These are phyloP conservation scores for Cherax quadricarinatus DNA, from an alignment of 1,140 invertebrate genomes.

Conservation along the genomic window DNA sequence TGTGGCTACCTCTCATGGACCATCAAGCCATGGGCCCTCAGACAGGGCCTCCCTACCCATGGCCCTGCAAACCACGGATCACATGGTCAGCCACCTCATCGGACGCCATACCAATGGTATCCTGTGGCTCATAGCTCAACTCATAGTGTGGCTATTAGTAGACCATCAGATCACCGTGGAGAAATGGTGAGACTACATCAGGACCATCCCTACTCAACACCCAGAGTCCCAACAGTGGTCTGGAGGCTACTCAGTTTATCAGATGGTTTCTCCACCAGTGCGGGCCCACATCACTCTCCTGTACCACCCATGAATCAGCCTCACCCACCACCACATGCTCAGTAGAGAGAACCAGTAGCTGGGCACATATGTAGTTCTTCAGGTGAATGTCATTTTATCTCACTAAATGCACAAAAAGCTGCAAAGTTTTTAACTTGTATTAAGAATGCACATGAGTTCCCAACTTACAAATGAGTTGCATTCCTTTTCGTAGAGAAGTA, in stretches of 20 bases:
- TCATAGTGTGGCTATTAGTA: constrained; percentile 56
- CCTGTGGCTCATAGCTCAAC: constrained; percentile 47
- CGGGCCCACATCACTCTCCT: constrained; percentile 59
- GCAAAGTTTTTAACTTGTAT: no score
- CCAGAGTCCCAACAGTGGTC: constrained; percentile 42
- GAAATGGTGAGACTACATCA: constrained; percentile 39
- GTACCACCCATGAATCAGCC: constrained; percentile 62
- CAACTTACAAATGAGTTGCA: no score
- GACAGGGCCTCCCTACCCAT: constrained; percentile 25
- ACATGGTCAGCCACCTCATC: constrained; percentile 46
- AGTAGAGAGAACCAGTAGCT: constrained; percentile 24
- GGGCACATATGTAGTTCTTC: no score
- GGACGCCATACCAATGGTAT: constrained; percentile 51
- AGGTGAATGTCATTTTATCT: no score
- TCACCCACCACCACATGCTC: constrained; percentile 56
- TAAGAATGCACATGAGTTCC: no score
- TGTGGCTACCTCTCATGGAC: constrained; percentile 42
- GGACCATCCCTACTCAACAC: constrained; percentile 56
- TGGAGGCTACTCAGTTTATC: constrained; percentile 72
- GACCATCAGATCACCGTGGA: constrained; percentile 49
- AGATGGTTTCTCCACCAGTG: constrained; percentile 73
- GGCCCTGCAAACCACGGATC: constrained; percentile 35
- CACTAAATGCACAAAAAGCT: no score
- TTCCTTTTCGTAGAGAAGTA: no score
- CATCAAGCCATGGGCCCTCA: constrained; percentile 15